phyloP scores from a whole-genome alignment of 35 echinoderm and acorn worm genomes.

The Heliocidaris erythrogramma region DNA sequence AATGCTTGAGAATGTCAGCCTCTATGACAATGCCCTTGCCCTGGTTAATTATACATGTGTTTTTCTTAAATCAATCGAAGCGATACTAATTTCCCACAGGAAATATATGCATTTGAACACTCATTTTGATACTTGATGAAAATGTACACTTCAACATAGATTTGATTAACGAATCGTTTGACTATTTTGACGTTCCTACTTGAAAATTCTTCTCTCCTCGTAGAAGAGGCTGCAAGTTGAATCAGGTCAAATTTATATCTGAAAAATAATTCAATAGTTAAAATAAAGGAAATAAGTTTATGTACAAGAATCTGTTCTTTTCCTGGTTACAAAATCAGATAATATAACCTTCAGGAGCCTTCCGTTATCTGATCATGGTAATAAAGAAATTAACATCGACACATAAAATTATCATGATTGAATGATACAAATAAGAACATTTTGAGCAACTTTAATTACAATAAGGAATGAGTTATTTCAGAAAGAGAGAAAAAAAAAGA shows the following conservation, averaged over 20 bases:
- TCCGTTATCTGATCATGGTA: neutral
- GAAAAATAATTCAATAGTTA: neutral
- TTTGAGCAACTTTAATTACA: neutral
- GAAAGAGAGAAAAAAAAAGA: no score
- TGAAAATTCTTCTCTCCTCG: neutral
- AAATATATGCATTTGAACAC: neutral
- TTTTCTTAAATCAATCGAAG: neutral
- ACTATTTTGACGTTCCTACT: neutral
- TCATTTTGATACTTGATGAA: neutral
- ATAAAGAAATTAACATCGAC: neutral
- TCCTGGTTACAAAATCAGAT: neutral
- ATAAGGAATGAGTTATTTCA: no score
- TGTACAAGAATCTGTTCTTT: neutral
- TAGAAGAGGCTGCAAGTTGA: neutral
- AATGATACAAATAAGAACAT: neutral
- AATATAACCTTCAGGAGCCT: neutral
- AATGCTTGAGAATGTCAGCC: neutral
- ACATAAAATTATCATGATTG: slow-evolving; percentile 18
- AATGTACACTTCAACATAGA: neutral
- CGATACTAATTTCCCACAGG: neutral
- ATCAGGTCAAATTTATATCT: neutral
- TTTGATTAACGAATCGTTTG: neutral
- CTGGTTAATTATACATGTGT: neutral
- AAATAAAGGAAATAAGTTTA: no score
- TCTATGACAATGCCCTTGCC: neutral